Evolutionary conservation across 2,888 invertebrate species (phyloP), one percentile per base, ranked within the genome.

Genomic region (Phaedon cochleariae): DNA sequence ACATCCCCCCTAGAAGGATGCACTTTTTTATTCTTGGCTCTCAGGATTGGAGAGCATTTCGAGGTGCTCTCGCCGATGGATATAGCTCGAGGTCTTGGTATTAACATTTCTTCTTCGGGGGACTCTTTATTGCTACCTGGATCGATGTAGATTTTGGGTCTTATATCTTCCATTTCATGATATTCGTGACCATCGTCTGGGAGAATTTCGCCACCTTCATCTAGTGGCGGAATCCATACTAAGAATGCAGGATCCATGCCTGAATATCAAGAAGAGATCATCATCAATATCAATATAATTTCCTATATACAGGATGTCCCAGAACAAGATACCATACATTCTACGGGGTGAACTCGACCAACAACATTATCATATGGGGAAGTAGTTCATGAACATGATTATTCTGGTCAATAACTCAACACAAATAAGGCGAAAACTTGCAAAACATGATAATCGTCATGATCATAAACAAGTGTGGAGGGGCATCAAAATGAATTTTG

Each of bases 211-310:
- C 89, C 90, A 45, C 75, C 69, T 70, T 90, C 91, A 73, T 91
- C 91, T 20, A 92, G 83, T 0, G 94, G 94, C 5, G 95, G 94
- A 71, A 94, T 94, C 94, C 94, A 95, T 0, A 94, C 91, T 51
- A 94, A 84, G 81, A 93, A 94, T 0, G 94, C 94, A 0, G 94
- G 94, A 82, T 95, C 95, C 94, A 94, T 94, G 53, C 94, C 94
- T 75, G 54, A 46, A 65, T 64, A 54, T 10, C 3, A 26, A n/a
- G n/a, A n/a, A n/a, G n/a, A n/a, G n/a, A n/a, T n/a, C n/a, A n/a
- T n/a, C n/a, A n/a, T n/a, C n/a, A n/a, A n/a, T n/a, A n/a, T n/a
- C n/a, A n/a, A n/a, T n/a, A n/a, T n/a, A n/a, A n/a, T n/a, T n/a
- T n/a, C n/a, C n/a, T n/a, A n/a, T n/a, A n/a, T n/a, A n/a, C n/a